These are phyloP conservation scores for Uria lomvia DNA, from an alignment of 2,113 vertebrate genomes.

Conservation along the genomic window DNA sequence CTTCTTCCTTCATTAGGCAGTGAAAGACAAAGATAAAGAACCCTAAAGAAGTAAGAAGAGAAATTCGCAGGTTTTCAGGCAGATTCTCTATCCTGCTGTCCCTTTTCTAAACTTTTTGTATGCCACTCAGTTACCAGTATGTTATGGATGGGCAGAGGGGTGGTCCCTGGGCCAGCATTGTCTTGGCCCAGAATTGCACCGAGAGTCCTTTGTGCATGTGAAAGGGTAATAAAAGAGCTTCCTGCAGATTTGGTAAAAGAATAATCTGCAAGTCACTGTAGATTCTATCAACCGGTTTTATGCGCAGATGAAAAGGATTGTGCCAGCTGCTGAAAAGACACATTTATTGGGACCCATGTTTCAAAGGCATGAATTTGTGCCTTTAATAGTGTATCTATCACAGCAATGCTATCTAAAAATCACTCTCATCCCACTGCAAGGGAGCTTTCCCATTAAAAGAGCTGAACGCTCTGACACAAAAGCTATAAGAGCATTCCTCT, in stretches of 20 bases:
- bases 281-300: not conserved
- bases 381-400: not conserved
- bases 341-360: not conserved
- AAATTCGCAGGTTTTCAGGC: not conserved
- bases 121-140: too few relatives aligned
- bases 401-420: not conserved
- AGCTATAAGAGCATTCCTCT: not conserved
- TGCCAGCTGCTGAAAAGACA: not conserved
- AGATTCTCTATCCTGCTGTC: not conserved
- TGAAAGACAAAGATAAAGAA: constrained; percentile 89
- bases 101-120: not conserved
- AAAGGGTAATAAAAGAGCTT: not conserved
- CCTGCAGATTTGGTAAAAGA: not conserved
- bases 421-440: not conserved
- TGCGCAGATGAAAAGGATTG: not conserved
- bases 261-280: not conserved
- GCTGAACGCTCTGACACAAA: not conserved
- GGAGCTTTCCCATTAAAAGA: not conserved
- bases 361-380: not conserved
- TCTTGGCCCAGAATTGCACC: not conserved
- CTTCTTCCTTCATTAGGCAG: constrained; percentile 88
- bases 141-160: not conserved
- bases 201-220: not conserved
- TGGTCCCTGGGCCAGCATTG: not conserved
- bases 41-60: constrained; percentile 65